Conservation (phyloP, 2,888 invertebrate species). For the Eupithecia dodoneata region DNA sequence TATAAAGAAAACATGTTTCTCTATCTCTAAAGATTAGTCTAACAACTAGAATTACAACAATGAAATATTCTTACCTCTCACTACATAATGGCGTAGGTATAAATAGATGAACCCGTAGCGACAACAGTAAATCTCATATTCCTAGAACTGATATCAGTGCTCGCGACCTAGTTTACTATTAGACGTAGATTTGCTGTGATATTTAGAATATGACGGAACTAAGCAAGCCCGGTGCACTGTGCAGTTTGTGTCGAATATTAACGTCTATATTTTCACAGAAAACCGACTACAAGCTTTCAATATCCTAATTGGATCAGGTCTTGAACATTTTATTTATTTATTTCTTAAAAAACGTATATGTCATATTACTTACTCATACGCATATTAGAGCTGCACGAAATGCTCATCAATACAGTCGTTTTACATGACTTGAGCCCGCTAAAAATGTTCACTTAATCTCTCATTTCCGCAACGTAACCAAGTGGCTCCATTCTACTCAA, state of each 20-base stretch:
- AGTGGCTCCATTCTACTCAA: too few species aligned
- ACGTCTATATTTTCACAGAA: neutral
- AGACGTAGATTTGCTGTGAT: conserved; percentile 2
- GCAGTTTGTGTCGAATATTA: neutral
- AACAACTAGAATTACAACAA: neutral
- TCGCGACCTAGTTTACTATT: conserved; percentile 21
- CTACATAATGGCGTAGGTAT: neutral
- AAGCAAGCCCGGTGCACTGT: neutral
- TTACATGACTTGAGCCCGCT: too few species aligned
- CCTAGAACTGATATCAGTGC: conserved; percentile 21
- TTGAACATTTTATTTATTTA: too few species aligned
- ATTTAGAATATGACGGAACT: neutral
- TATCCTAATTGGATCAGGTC: too few species aligned
- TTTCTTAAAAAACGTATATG: too few species aligned
- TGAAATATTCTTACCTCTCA: neutral
- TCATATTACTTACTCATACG: too few species aligned
- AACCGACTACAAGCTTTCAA: neutral
- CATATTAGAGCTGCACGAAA: too few species aligned
- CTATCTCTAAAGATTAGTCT: too few species aligned
- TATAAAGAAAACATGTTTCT: too few species aligned
- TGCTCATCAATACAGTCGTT: too few species aligned
- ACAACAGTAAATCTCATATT: conserved; percentile 13
- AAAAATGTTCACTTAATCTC: too few species aligned
- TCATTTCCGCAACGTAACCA: too few species aligned
- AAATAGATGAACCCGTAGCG: neutral